Conservation (phyloP, 2,113 vertebrate genomes). For the Pholis gunnellus region DNA sequence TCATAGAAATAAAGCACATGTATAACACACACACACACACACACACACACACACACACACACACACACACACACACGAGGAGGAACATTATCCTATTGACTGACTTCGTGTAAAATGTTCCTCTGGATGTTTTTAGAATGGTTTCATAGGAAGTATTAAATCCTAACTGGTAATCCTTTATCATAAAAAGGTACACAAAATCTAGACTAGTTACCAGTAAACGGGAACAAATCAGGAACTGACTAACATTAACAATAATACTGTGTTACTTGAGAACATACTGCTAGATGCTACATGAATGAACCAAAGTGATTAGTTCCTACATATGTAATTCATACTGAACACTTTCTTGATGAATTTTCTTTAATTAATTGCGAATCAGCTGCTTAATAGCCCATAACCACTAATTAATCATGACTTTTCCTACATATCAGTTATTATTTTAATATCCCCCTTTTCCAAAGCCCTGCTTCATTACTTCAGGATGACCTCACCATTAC, state of each 20-base stretch:
- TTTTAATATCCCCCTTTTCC: background rate
- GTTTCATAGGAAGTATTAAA: slow-evolving; percentile 19
- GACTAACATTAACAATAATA: background rate
- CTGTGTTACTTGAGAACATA: background rate
- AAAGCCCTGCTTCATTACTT: slow-evolving; percentile 11
- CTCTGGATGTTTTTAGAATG: slow-evolving; percentile 10
- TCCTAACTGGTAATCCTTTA: background rate
- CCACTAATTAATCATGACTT: slow-evolving; percentile 1
- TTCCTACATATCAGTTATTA: background rate
- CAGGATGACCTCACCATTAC: slow-evolving; percentile 3
- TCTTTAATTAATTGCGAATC: slow-evolving; percentile 29
- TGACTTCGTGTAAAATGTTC: slow-evolving; percentile 31
- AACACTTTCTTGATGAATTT: slow-evolving; percentile 23
- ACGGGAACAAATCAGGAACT: slow-evolving; percentile 1
- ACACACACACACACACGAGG: background rate
- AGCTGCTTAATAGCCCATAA: slow-evolving; percentile 29
- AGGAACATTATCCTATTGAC: slow-evolving; percentile 29
- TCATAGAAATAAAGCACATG: slow-evolving; percentile 9
- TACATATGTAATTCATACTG: slow-evolving; percentile 14
- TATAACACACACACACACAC: background rate
- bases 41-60: background rate
- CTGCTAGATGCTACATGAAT: background rate
- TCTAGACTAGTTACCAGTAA: background rate
- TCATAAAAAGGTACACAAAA: background rate
- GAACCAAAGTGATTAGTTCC: slow-evolving; percentile 21